A percentile compares a stretch with the other conserved stretches of the same genome.
Evolutionary conservation across 2,797 vertebrate species (phyloP).

Genomic region (Parauchenoglanis ngamensis): DNA sequence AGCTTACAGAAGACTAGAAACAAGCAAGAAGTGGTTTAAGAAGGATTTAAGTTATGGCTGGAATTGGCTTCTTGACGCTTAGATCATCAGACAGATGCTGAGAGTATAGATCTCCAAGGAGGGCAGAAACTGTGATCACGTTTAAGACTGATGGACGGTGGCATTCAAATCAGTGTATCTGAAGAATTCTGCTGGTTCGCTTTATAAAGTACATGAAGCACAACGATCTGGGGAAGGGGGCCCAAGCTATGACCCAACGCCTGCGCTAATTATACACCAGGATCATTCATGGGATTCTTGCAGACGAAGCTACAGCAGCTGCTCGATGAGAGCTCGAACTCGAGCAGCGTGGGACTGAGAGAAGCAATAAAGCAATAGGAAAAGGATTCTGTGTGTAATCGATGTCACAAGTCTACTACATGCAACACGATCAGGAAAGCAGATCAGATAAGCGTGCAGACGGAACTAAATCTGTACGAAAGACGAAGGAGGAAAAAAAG

Average conservation of each 20-base stretch:
- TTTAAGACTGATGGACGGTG: background rate
- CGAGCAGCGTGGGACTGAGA: background rate
- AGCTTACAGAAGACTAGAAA: background rate
- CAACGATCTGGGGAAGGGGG: background rate
- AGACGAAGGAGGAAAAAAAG: background rate
- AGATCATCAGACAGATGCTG: background rate
- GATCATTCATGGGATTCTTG: constrained; percentile 41
- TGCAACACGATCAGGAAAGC: background rate
- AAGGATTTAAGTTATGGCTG: background rate
- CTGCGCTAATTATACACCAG: constrained; percentile 42
- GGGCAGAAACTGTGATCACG: background rate
- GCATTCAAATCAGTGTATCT: background rate
- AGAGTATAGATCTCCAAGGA: background rate
- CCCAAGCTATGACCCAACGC: constrained; percentile 11
- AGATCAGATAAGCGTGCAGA: background rate
- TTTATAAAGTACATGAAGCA: constrained; percentile 6
- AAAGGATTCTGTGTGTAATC: background rate
- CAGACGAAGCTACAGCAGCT: constrained; percentile 16
- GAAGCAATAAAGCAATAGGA: background rate
- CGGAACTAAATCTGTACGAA: background rate
- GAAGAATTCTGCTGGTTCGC: background rate
- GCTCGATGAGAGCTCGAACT: background rate
- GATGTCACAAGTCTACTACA: background rate
- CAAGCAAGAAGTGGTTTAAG: background rate
- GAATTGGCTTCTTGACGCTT: background rate